Conservation (phyloP, 1,140 invertebrate genomes). For the Manduca sexta region DNA sequence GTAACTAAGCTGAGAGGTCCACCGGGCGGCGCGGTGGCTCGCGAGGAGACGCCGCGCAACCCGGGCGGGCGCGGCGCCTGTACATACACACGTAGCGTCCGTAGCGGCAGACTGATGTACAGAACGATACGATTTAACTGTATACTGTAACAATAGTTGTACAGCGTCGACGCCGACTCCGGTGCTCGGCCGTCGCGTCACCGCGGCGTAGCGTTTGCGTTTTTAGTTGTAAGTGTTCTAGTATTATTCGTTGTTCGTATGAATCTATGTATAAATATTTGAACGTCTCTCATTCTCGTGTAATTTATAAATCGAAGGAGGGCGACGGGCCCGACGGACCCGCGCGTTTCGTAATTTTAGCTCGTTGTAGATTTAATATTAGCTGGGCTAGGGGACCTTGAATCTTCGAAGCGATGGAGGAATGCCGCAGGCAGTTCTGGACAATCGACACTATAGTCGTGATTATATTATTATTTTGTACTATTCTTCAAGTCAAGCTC, state of each 20-base stretch:
- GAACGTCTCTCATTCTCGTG: constrained; percentile 71
- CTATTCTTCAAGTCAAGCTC: constrained; percentile 62
- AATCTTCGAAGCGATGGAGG: constrained; percentile 61
- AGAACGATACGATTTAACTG: constrained; percentile 53
- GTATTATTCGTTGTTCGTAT: constrained; percentile 73
- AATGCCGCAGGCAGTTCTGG: constrained; percentile 68
- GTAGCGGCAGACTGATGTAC: constrained; percentile 64
- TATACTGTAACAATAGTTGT: constrained; percentile 54
- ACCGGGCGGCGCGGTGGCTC: constrained; percentile 13
- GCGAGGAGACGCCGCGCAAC: not conserved
- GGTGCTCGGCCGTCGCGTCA: constrained; percentile 52
- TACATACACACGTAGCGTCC: constrained; percentile 38
- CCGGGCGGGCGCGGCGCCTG: constrained; percentile 32
- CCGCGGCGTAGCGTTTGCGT: constrained; percentile 50
- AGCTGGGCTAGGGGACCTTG: constrained; percentile 72
- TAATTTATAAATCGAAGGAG: constrained; percentile 69
- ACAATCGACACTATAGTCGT: constrained; percentile 72
- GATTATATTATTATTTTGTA: constrained; percentile 64
- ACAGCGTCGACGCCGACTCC: constrained; percentile 50
- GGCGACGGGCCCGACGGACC: constrained; percentile 43
- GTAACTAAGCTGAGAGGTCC: constrained; percentile 51
- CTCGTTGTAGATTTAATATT: constrained; percentile 70
- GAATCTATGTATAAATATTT: constrained; percentile 73
- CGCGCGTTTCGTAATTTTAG: constrained; percentile 58
- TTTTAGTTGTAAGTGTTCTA: constrained; percentile 67